Conservation (phyloP, 1,140 invertebrate genomes). For the Dendroctonus valens region DNA sequence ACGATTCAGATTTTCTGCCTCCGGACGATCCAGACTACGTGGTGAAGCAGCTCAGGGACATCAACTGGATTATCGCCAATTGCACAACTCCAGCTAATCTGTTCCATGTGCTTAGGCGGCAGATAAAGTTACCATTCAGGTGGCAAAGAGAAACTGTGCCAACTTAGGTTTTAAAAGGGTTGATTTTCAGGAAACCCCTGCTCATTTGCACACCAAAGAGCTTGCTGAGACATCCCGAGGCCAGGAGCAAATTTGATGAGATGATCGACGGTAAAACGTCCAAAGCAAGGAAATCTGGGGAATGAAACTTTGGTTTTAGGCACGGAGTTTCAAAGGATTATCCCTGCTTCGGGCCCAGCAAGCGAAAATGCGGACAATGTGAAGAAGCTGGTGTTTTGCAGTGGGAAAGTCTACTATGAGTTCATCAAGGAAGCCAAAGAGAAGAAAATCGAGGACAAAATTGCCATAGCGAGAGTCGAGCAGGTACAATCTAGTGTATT, state of each 20-base stretch:
- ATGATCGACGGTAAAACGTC: constrained; percentile 54
- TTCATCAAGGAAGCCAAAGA: constrained; percentile 66
- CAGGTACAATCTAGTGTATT: constrained; percentile 57
- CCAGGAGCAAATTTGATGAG: constrained; percentile 68
- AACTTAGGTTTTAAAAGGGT: background rate
- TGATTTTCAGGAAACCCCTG: constrained; percentile 67
- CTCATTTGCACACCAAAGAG: constrained; percentile 83
- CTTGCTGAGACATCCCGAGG: constrained; percentile 69
- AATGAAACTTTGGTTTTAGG: constrained; percentile 30
- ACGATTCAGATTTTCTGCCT: constrained; percentile 62
- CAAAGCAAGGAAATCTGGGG: background rate
- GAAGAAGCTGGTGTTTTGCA: constrained; percentile 74
- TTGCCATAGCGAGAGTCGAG: constrained; percentile 79
- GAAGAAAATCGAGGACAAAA: constrained; percentile 63
- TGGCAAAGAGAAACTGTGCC: background rate
- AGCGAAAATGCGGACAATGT: constrained; percentile 59
- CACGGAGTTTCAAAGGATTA: constrained; percentile 54
- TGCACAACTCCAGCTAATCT: constrained; percentile 82
- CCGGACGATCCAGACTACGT: constrained; percentile 56
- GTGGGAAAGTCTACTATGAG: constrained; percentile 85
- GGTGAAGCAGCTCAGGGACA: constrained; percentile 78
- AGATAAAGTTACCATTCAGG: constrained; percentile 74
- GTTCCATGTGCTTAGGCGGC: constrained; percentile 81
- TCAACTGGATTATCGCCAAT: constrained; percentile 83
- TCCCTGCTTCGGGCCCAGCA: constrained; percentile 60